Evolutionary conservation across 2,888 invertebrate genomes (phyloP).

Genomic region (Caradrina kadenii): DNA sequence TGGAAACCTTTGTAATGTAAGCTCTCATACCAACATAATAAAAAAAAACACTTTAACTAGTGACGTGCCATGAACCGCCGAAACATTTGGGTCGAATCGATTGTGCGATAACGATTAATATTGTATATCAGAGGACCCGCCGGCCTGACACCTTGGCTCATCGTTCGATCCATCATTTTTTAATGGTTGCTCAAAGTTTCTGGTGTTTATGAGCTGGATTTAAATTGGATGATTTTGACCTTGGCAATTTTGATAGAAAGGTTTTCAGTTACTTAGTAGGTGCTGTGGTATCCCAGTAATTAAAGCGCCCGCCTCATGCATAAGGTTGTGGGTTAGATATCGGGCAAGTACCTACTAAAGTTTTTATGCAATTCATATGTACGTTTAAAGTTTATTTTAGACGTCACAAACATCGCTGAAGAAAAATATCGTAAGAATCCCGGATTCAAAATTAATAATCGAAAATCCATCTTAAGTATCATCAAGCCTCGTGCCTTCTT

Average conservation of each 20-base stretch:
- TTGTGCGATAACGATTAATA: constrained; percentile 81
- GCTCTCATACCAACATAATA: neutral
- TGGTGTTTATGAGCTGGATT: neutral
- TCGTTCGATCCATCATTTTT: constrained; percentile 82
- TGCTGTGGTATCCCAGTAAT: no score
- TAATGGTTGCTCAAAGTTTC: constrained; percentile 77
- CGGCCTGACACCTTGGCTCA: constrained; percentile 81
- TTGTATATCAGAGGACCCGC: constrained; percentile 79
- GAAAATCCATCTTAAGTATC: no score
- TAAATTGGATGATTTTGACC: neutral
- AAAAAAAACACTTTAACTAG: constrained; percentile 54
- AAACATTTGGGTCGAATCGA: constrained; percentile 77
- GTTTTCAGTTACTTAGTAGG: no score
- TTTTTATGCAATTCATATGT: no score
- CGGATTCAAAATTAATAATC: no score
- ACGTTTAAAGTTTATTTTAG: no score
- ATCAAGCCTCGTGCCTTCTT: no score
- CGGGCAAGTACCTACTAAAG: no score
- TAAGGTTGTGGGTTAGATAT: no score
- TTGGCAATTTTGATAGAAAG: neutral
- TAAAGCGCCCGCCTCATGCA: no score
- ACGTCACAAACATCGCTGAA: no score
- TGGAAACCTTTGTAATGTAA: neutral
- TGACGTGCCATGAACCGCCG: constrained; percentile 70
- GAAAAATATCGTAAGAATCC: no score